Conservation (phyloP, 2,797 vertebrate genomes). For the Arvicola amphibius region DNA sequence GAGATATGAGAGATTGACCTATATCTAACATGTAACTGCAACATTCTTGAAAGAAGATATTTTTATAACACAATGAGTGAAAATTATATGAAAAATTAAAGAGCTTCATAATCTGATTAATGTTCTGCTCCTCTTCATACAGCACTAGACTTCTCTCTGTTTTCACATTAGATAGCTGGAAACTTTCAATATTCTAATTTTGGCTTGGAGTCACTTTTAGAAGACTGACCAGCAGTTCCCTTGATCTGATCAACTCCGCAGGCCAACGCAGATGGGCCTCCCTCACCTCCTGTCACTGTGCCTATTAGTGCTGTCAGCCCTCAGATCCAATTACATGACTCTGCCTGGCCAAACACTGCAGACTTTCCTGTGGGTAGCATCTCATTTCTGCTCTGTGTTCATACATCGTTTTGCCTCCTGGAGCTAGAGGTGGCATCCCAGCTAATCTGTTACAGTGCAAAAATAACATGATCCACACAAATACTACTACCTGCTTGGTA, state of each 20-base stretch:
- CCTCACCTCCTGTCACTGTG: conserved; percentile 52
- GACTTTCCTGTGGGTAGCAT: neutral
- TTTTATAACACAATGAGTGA: neutral
- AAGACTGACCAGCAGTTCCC: conserved; percentile 54
- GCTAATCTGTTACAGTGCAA: conserved; percentile 18
- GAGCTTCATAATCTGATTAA: neutral
- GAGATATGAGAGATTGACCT: neutral
- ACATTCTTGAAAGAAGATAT: neutral
- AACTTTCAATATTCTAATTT: conserved; percentile 76
- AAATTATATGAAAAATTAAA: neutral
- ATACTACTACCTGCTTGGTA: neutral
- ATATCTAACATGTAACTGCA: neutral
- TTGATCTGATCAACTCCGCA: conserved; percentile 73
- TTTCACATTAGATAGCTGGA: conserved; percentile 22
- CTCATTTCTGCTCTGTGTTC: conserved; percentile 1
- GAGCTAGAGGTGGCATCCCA: neutral
- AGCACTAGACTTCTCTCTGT: conserved; percentile 34
- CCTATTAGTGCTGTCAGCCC: neutral
- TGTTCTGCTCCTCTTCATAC: neutral
- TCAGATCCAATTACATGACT: conserved; percentile 68
- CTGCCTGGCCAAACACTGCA: conserved; percentile 5
- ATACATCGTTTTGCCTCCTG: conserved; percentile 32
- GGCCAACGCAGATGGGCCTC: conserved; percentile 57
- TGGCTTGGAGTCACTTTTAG: conserved; percentile 64
- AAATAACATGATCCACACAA: neutral